These are phyloP conservation scores for Nymphalis polychloros DNA, from an alignment of 2,888 invertebrate species.

Conservation along the genomic window DNA sequence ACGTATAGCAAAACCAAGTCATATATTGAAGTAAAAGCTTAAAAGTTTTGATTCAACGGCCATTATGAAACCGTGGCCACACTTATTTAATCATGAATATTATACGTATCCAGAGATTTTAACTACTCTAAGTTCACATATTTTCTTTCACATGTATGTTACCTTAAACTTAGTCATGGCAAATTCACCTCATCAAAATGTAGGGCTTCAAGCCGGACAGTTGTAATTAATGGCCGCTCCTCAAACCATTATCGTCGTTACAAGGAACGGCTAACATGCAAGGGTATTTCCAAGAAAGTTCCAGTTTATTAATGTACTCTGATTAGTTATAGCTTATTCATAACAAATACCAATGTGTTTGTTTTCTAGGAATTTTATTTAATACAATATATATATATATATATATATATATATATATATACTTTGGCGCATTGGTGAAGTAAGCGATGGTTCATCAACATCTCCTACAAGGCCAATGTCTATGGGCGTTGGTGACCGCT, in stretches of 20 bases:
- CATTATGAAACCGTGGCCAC: too few relatives aligned
- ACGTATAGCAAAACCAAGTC: too few relatives aligned
- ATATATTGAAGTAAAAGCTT: too few relatives aligned
- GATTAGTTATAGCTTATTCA: conserved; percentile 9
- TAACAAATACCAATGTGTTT: neutral
- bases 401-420: too few relatives aligned
- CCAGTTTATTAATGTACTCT: conserved; percentile 19
- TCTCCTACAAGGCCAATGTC: too few relatives aligned
- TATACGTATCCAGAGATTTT: neutral
- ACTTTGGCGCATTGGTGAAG: too few relatives aligned
- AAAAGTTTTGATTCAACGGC: too few relatives aligned
- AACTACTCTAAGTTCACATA: neutral
- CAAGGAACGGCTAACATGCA: conserved; percentile 38
- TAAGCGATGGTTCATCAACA: too few relatives aligned
- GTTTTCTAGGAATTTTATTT: too few relatives aligned
- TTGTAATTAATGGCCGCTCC: conserved; percentile 37
- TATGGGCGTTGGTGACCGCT: too few relatives aligned
- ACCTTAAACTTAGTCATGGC: conserved; percentile 10
- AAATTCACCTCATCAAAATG: conserved; percentile 32
- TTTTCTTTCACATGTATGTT: neutral
- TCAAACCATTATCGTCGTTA: conserved; percentile 31
- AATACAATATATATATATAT: too few relatives aligned
- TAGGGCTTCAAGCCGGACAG: conserved; percentile 30
- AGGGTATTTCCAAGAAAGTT: conserved; percentile 40
- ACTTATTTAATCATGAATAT: neutral